Evolutionary conservation across 2,797 vertebrate genomes (phyloP).

Genomic region (Diceros bicornis): DNA sequence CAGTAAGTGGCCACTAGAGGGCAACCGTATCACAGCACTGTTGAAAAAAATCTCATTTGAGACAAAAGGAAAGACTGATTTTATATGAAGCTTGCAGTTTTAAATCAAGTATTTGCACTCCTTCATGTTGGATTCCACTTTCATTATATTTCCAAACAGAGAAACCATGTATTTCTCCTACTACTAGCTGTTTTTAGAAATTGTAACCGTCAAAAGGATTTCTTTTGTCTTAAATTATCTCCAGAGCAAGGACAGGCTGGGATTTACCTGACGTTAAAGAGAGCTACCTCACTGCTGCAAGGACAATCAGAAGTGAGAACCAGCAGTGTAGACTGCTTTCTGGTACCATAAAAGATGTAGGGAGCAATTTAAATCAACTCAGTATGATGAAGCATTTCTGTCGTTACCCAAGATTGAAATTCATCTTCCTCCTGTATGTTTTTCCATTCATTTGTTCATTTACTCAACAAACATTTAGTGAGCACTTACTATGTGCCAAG

Average conservation of each 20-base stretch:
- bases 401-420: not conserved
- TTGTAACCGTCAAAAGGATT: conserved; percentile 40
- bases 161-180: conserved; percentile 37
- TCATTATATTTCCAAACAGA: conserved; percentile 54
- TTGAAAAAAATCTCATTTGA: conserved; percentile 25
- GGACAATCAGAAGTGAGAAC: conserved; percentile 23
- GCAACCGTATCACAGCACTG: conserved; percentile 76
- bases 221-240: conserved; percentile 60
- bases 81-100: conserved; percentile 79
- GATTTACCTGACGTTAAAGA: conserved; percentile 47
- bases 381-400: not conserved
- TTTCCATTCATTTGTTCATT: conserved; percentile 32
- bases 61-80: conserved; percentile 73
- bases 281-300: not conserved
- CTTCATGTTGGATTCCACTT: conserved; percentile 64
- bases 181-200: conserved; percentile 60
- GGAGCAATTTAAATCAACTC: not conserved
- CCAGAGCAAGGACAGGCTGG: not conserved
- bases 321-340: not conserved
- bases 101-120: conserved; percentile 77
- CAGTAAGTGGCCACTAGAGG: conserved; percentile 85
- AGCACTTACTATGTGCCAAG: not conserved
- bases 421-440: not conserved
- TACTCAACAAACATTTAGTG: conserved; percentile 9
- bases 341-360: not conserved